These are phyloP conservation scores for Tetheella fluctuosa DNA, from an alignment of 2,888 invertebrate genomes.

Conservation along the genomic window DNA sequence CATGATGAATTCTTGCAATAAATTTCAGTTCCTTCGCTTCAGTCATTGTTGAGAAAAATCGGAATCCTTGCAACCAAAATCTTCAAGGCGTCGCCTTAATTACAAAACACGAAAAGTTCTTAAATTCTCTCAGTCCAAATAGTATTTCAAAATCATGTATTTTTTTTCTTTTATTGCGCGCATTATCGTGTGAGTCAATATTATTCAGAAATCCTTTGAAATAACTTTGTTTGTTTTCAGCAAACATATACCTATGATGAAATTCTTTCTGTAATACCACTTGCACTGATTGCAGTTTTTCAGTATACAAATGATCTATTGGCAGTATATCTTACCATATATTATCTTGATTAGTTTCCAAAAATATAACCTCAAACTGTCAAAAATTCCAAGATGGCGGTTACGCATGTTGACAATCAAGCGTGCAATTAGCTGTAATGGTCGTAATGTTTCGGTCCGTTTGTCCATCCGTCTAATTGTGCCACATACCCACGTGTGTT, in stretches of 20 bases:
- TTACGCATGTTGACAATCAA: slow-evolving; percentile 31
- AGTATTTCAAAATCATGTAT: neutral
- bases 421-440: slow-evolving; percentile 42
- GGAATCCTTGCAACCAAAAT: no score
- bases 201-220: neutral
- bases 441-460: slow-evolving; percentile 41
- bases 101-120: neutral
- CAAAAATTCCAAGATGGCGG: slow-evolving; percentile 27
- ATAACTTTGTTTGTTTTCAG: slow-evolving; percentile 11
- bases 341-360: slow-evolving; percentile 5
- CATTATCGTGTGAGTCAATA: neutral
- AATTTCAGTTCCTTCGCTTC: no score
- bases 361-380: slow-evolving; percentile 18
- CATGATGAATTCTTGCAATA: no score
- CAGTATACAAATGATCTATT: no score
- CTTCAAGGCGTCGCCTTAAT: no score
- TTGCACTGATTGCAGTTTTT: neutral
- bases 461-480: slow-evolving; percentile 45
- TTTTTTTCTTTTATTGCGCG: no score
- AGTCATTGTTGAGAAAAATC: no score
- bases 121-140: neutral
- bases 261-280: neutral
- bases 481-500: slow-evolving; percentile 45
- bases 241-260: neutral
- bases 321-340: neutral